Evolutionary conservation across 2,113 vertebrate genomes (phyloP).

Genomic region (Melanotaenia duboulayi): DNA sequence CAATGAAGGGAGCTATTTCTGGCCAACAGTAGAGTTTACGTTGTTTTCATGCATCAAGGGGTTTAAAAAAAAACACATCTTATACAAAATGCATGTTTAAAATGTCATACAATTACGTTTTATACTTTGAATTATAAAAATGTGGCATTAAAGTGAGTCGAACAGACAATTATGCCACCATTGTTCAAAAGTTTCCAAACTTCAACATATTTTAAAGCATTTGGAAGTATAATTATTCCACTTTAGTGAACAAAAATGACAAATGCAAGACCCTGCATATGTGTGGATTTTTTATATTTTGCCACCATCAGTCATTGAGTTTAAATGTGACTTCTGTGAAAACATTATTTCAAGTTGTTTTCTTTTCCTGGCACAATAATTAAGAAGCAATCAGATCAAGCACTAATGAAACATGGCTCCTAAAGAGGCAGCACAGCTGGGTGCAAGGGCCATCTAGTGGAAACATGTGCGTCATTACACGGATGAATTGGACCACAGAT

Average conservation of each 20-base stretch:
- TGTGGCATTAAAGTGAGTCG: neutral
- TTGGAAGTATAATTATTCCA: neutral
- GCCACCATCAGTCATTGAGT: neutral
- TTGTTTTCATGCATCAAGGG: conserved; percentile 5
- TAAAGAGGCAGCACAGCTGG: conserved; percentile 56
- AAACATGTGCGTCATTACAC: conserved; percentile 65
- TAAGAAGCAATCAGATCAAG: conserved; percentile 40
- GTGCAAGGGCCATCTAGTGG: conserved; percentile 83
- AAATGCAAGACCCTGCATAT: neutral
- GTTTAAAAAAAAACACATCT: neutral
- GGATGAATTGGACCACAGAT: conserved; percentile 28
- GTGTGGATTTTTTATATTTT: neutral
- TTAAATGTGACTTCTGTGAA: conserved; percentile 3
- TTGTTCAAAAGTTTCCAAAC: neutral
- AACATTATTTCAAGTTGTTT: conserved; percentile 8
- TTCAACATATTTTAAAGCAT: neutral
- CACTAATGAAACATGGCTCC: conserved; percentile 50
- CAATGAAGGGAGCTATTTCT: conserved; percentile 31
- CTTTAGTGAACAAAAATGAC: neutral
- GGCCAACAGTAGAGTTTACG: neutral
- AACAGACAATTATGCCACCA: neutral
- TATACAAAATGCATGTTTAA: neutral
- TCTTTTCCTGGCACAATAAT: conserved; percentile 7
- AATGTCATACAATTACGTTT: neutral
- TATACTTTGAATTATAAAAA: neutral